Evolutionary conservation across 2,797 vertebrate species (phyloP).

Genomic region (Masticophis lateralis): DNA sequence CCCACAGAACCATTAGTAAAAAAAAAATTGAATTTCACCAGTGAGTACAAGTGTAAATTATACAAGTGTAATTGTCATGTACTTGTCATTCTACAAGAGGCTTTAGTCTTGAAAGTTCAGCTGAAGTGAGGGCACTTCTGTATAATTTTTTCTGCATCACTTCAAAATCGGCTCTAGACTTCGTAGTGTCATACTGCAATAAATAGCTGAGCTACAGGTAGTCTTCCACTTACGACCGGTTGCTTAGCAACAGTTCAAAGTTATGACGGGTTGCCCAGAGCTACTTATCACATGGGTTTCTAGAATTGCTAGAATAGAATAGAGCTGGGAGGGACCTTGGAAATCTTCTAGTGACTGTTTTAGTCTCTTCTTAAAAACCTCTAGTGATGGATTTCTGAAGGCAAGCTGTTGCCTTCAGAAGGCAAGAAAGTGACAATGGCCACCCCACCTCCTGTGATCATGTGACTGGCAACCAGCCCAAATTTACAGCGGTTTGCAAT

Average conservation of each 20-base stretch:
- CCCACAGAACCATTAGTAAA: too few species aligned
- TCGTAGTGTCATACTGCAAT: background rate
- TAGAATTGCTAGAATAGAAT: too few species aligned
- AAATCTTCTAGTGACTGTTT: too few species aligned
- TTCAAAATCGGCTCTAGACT: background rate
- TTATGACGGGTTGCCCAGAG: background rate
- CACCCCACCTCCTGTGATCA: too few species aligned
- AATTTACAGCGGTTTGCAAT: too few species aligned
- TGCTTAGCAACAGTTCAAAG: background rate
- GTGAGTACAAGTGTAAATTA: background rate
- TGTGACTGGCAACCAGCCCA: too few species aligned
- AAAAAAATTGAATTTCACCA: too few species aligned
- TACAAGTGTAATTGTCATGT: background rate
- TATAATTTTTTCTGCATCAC: background rate
- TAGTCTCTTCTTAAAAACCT: too few species aligned
- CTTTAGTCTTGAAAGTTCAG: background rate
- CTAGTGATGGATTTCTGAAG: too few species aligned
- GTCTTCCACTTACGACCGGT: background rate
- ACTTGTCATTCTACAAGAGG: background rate
- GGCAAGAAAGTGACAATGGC: too few species aligned
- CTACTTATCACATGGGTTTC: background rate
- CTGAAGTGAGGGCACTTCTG: background rate
- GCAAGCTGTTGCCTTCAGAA: too few species aligned
- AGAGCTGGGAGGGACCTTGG: too few species aligned
- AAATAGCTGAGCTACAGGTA: background rate